These are phyloP conservation scores for Cherax destructor DNA, from an alignment of 1,140 invertebrate species.

Conservation along the genomic window DNA sequence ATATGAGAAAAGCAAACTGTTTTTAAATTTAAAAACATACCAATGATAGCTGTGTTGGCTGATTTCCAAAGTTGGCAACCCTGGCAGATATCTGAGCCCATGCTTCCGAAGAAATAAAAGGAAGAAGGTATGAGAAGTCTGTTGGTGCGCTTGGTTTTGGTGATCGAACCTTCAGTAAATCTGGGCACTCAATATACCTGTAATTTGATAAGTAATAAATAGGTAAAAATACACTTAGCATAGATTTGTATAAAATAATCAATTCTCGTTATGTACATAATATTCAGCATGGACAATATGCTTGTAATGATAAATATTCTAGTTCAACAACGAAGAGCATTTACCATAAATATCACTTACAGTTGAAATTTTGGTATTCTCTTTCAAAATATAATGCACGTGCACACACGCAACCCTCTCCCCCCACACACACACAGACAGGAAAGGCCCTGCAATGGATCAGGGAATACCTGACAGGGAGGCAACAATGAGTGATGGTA, in stretches of 20 bases:
- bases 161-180: slow-evolving; percentile 9
- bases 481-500: too few relatives aligned
- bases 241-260: not conserved
- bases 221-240: not conserved
- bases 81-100: slow-evolving; percentile 61
- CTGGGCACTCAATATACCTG: slow-evolving; percentile 39
- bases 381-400: too few relatives aligned
- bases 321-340: too few relatives aligned
- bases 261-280: not conserved
- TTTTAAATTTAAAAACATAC: slow-evolving; percentile 18
- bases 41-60: slow-evolving; percentile 37
- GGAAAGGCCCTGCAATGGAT: too few relatives aligned
- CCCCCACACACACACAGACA: too few relatives aligned
- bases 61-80: slow-evolving; percentile 62
- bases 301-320: too few relatives aligned
- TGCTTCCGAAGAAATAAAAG: slow-evolving; percentile 35
- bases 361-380: too few relatives aligned
- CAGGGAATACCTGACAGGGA: too few relatives aligned
- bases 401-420: too few relatives aligned
- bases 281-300: too few relatives aligned
- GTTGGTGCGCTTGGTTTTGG: slow-evolving; percentile 19
- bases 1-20: too few relatives aligned
- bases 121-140: slow-evolving; percentile 48
- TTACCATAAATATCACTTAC: too few relatives aligned
- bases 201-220: not conserved